Evolutionary conservation across 2,797 vertebrate genomes (phyloP).

Genomic region (Rhadinocentrus ornatus): DNA sequence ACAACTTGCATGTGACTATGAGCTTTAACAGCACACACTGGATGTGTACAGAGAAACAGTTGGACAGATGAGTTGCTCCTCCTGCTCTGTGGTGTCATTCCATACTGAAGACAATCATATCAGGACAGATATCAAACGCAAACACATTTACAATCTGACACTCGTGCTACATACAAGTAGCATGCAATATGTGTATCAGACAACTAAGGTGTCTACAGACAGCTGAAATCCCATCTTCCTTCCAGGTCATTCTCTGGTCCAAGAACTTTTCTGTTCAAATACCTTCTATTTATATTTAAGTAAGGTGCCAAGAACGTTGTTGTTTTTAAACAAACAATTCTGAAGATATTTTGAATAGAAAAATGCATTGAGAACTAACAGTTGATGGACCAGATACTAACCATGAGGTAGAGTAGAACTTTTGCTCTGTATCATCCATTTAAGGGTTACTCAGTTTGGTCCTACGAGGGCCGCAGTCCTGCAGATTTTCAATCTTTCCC

Average conservation of each 20-base stretch:
- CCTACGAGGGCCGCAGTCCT: no score
- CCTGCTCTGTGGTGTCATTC: conserved; percentile 29
- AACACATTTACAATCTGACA: conserved; percentile 77
- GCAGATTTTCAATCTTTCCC: no score
- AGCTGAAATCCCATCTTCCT: conserved; percentile 31
- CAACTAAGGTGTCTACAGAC: conserved; percentile 9
- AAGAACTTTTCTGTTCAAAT: conserved; percentile 36
- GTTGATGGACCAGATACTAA: conserved; percentile 58
- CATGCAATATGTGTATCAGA: conserved; percentile 74
- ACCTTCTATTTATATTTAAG: neutral
- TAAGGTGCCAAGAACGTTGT: neutral
- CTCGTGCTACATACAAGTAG: conserved; percentile 82
- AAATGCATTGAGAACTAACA: conserved; percentile 26
- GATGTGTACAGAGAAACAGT: conserved; percentile 61
- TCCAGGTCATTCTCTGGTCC: conserved; percentile 60
- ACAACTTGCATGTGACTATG: neutral
- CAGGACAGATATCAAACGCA: conserved; percentile 72
- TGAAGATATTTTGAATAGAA: neutral
- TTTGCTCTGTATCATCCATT: conserved; percentile 4
- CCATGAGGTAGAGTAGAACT: conserved; percentile 31
- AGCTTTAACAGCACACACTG: conserved; percentile 39
- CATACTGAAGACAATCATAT: conserved; percentile 54
- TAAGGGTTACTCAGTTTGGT: no score
- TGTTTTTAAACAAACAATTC: neutral
- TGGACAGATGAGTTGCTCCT: conserved; percentile 55